Percentiles rank a stretch among this genome's conserved stretches.
Conservation (phyloP, 2,888 invertebrate genomes). For the Meghimatium bilineatum region DNA sequence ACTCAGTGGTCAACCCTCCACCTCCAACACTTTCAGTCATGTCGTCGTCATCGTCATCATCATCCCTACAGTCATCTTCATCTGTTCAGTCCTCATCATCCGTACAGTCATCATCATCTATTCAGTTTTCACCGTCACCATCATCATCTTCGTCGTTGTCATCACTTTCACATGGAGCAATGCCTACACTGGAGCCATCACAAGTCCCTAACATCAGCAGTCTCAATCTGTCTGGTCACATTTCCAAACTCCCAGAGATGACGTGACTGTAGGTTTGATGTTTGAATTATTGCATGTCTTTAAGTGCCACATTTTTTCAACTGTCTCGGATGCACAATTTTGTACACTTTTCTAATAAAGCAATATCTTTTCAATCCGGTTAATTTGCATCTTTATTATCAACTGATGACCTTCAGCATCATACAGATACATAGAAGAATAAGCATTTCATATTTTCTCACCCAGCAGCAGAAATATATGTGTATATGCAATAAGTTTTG, state of each 20-base stretch:
- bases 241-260: constrained; percentile 24
- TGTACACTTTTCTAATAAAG: neutral
- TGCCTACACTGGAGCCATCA: constrained; percentile 27
- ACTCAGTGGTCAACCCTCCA: constrained; percentile 49
- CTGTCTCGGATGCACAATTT: constrained; percentile 33
- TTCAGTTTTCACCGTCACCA: constrained; percentile 11
- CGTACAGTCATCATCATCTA: constrained; percentile 7
- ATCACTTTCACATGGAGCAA: constrained; percentile 17
- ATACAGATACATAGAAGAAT: neutral
- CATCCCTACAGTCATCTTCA: constrained; percentile 24
- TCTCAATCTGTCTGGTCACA: constrained; percentile 33
- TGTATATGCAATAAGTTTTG: too few relatives aligned
- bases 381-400: neutral
- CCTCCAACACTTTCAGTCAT: constrained; percentile 39
- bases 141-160: constrained; percentile 20
- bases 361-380: neutral
- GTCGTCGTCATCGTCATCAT: constrained; percentile 20
- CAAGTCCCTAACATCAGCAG: constrained; percentile 1
- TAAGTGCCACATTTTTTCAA: constrained; percentile 22
- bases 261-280: neutral
- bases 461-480: too few relatives aligned
- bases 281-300: neutral
- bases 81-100: constrained; percentile 2
- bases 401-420: neutral
- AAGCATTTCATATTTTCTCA: neutral